Evolutionary conservation across 2,113 vertebrate genomes (phyloP).

Genomic region (Lasiurus borealis): DNA sequence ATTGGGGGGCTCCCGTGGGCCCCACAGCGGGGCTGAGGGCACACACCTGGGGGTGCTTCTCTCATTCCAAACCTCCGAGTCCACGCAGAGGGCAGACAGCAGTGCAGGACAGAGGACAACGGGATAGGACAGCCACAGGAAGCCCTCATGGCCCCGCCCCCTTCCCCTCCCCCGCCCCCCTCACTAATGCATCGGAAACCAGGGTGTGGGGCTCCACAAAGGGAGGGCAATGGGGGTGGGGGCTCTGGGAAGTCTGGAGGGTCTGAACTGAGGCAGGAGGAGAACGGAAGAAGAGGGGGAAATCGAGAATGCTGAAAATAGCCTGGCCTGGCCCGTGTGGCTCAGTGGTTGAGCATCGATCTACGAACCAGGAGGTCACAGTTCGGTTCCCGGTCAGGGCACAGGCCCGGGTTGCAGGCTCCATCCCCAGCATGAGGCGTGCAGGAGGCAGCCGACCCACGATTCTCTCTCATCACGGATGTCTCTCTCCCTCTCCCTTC

Average conservation of each 20-base stretch:
- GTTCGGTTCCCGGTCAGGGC: no score
- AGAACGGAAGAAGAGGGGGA: background rate
- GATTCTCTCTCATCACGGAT: no score
- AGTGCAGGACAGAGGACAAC: conserved; percentile 33
- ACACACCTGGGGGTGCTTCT: background rate
- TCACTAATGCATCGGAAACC: conserved; percentile 39
- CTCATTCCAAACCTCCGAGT: conserved; percentile 11
- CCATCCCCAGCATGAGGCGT: no score
- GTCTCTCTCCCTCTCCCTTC: no score
- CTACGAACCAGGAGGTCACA: no score
- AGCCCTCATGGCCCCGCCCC: background rate
- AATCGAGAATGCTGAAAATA: background rate
- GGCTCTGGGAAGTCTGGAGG: background rate
- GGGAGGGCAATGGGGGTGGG: background rate
- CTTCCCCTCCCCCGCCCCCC: background rate
- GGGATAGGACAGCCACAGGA: background rate
- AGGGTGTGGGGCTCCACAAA: conserved; percentile 22
- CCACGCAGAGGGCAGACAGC: background rate
- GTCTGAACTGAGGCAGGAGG: conserved; percentile 36
- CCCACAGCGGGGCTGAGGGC: conserved; percentile 37
- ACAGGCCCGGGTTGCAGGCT: no score
- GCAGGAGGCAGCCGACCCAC: no score
- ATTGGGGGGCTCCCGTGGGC: conserved; percentile 23
- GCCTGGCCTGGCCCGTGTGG: no score
- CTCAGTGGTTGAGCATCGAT: no score